phyloP scores from a whole-genome alignment of 2,113 vertebrate genomes.

The Tapirus terrestris region DNA sequence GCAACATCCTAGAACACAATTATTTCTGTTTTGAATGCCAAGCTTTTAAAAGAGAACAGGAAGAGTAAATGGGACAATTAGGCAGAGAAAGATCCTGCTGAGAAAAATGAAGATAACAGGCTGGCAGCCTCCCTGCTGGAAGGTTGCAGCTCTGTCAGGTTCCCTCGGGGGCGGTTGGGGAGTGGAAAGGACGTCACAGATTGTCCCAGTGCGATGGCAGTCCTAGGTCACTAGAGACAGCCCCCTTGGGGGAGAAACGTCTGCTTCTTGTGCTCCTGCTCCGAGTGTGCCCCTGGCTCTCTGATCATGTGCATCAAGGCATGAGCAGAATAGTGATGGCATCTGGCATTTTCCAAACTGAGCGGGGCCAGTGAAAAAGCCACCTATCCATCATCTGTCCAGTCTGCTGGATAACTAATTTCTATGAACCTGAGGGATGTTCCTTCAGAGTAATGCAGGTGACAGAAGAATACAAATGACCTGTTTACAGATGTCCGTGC shows the following conservation, averaged over 20 bases:
- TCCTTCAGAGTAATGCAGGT: slow-evolving; percentile 41
- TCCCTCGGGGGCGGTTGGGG: neutral
- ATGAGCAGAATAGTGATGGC: neutral
- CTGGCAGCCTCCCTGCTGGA: neutral
- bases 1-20: neutral
- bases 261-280: neutral
- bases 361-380: neutral
- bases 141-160: neutral
- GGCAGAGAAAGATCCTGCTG: neutral
- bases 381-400: slow-evolving; percentile 70
- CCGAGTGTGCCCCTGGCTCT: neutral
- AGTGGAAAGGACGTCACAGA: neutral
- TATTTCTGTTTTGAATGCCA: slow-evolving; percentile 34
- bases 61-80: slow-evolving; percentile 41
- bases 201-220: neutral
- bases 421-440: slow-evolving; percentile 71
- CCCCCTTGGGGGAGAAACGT: neutral
- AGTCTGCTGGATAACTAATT: slow-evolving; percentile 68
- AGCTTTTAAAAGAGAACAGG: slow-evolving; percentile 18
- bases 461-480: slow-evolving; percentile 78
- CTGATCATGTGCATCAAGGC: neutral
- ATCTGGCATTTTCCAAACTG: slow-evolving; percentile 52
- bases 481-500: slow-evolving; percentile 70
- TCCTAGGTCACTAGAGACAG: neutral
- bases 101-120: neutral